Base-by-base conservation (phyloP, 2,888 invertebrate genomes). In the Monopis laevigella region DNA sequence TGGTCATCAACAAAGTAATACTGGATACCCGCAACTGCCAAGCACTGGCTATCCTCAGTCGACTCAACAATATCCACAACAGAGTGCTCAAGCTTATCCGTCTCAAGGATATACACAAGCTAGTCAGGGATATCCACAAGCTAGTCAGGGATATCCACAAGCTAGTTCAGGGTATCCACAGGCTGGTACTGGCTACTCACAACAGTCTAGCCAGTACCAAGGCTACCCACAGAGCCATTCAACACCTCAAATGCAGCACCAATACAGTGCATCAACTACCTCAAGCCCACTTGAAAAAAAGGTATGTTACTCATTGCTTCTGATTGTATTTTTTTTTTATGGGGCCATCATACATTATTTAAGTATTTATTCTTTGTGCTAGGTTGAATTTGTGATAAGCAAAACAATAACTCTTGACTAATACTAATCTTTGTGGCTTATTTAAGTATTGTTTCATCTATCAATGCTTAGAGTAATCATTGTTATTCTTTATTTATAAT, bases 331-430 rank as follows among this genome's bases (percentile, higher is more conserved):
- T n/a, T n/a, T n/a, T n/a, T n/a, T n/a, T n/a, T n/a, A n/a, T n/a
- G n/a, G n/a, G n/a, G n/a, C n/a, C n/a, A n/a, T n/a, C n/a, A n/a
- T n/a, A n/a, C 12, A 29, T 7, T 29, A n/a, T 12, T 29, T n/a
- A 29, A 7, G 24, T 24, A 24, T 24, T 24, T 24, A 24, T 24
- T n/a, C 5, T 7, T 12, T 4, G 6, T 29, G 11, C n/a, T 11
- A 29, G 27, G 21, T 26, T 13, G 24, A 50, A 50, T 51, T 58
- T 66, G 67, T 68, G 70, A 70, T 70, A 69, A 70, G 56, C 65
- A 68, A 61, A 64, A 63, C 62, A 58, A 35, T 28, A n/a, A n/a
- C n/a, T n/a, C n/a, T n/a, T n/a, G n/a, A n/a, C n/a, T n/a, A n/a
- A n/a, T n/a, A n/a, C n/a, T n/a, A n/a, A n/a, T n/a, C n/a, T n/a